Conservation (phyloP, 1,140 invertebrate genomes). For the Meloidogyne chitwoodi region DNA sequence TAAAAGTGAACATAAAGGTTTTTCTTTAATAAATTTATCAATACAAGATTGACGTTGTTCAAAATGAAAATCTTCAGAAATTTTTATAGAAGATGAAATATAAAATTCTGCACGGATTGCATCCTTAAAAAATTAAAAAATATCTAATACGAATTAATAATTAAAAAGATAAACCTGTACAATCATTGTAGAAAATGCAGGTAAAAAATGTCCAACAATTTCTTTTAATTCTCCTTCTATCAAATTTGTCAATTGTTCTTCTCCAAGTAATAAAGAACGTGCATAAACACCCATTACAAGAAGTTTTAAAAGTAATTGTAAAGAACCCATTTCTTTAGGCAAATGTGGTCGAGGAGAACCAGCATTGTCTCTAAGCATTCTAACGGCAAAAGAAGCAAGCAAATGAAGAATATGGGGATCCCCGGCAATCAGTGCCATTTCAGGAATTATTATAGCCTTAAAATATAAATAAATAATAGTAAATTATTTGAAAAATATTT, state of each 20-base stretch:
- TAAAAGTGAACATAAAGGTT: constrained; percentile 17
- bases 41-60: neutral
- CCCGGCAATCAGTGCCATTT: constrained; percentile 36
- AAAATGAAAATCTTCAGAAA: neutral
- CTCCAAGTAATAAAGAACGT: neutral
- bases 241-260: neutral
- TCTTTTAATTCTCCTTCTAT: neutral
- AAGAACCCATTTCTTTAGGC: constrained; percentile 28
- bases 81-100: neutral
- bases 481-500: no score
- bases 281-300: constrained; percentile 28
- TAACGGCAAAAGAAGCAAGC: constrained; percentile 36
- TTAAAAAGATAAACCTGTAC: neutral
- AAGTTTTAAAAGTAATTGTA: constrained; percentile 35
- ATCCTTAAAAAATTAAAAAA: constrained; percentile 4
- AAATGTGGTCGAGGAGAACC: neutral
- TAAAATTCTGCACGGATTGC: constrained; percentile 31
- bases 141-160: neutral
- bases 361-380: constrained; percentile 33
- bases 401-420: constrained; percentile 47
- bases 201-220: constrained; percentile 34
- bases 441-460: constrained; percentile 24
- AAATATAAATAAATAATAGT: neutral
- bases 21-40: constrained; percentile 9
- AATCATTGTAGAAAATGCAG: constrained; percentile 25